Conservation (phyloP, 2,797 vertebrate species). For the Microchirus variegatus region DNA sequence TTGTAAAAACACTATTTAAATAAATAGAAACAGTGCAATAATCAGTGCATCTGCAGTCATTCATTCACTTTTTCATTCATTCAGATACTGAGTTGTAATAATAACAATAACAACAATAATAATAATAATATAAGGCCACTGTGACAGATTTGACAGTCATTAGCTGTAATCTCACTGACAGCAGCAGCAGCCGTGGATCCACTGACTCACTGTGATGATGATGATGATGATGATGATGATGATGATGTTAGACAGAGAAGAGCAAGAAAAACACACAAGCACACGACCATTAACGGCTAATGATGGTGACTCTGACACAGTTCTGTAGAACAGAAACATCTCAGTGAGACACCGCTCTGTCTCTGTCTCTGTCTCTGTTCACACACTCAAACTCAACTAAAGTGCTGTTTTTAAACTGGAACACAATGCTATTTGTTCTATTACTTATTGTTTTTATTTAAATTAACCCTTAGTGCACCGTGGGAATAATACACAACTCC, state of each 20-base stretch:
- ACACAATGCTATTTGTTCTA: no score
- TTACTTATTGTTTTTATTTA: no score
- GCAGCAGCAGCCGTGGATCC: conserved; percentile 60
- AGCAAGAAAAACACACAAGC: conserved; percentile 63
- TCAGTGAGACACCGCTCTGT: neutral
- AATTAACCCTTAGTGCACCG: no score
- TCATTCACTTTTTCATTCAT: no score
- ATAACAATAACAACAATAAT: no score
- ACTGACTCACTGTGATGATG: conserved; percentile 69
- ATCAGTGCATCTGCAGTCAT: no score
- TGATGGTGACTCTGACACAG: conserved; percentile 71
- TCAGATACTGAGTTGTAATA: conserved; percentile 37
- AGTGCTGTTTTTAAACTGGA: no score
- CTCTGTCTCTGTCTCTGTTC: no score
- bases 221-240: conserved; percentile 83
- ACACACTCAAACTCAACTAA: no score
- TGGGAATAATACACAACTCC: no score
- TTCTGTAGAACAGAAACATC: conserved; percentile 26
- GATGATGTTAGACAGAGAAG: conserved; percentile 76
- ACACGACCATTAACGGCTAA: conserved; percentile 77
- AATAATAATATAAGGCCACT: conserved; percentile 41
- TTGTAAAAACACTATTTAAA: no score
- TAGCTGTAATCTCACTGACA: conserved; percentile 85
- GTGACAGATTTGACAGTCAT: conserved; percentile 82
- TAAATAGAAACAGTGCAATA: no score